phyloP scores from a whole-genome alignment of 2,797 vertebrate genomes.

The Hybognathus amarus region DNA sequence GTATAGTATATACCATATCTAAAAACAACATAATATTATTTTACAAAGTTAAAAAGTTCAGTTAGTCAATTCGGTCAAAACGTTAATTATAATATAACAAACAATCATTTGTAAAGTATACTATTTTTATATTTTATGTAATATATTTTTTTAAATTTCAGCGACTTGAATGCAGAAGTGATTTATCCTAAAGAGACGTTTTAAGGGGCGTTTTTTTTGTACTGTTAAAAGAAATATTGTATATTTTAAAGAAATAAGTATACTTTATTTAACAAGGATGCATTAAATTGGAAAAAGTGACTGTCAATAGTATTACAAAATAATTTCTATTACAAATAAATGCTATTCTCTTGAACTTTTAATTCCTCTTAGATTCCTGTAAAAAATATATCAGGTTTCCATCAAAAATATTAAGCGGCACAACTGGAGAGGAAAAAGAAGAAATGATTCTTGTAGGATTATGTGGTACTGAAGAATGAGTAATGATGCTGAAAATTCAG shows the following conservation, averaged over 20 bases:
- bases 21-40: not conserved
- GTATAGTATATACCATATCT: not conserved
- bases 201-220: too few relatives aligned
- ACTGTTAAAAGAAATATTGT: too few relatives aligned
- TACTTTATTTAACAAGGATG: not conserved
- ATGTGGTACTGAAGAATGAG: not conserved
- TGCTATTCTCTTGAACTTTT: not conserved
- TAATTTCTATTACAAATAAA: not conserved
- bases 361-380: too few relatives aligned
- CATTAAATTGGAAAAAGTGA: not conserved
- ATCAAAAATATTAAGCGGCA: too few relatives aligned
- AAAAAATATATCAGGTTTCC: too few relatives aligned
- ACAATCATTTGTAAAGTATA: not conserved
- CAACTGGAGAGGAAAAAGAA: too few relatives aligned
- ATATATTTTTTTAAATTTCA: not conserved
- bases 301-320: not conserved
- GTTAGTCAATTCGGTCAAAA: not conserved
- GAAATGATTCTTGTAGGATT: too few relatives aligned
- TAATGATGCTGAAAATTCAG: not conserved
- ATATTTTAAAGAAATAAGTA: not conserved
- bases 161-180: not conserved
- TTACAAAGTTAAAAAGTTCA: not conserved
- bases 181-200: not conserved
- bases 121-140: not conserved
- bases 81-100: not conserved